These are phyloP conservation scores for Fratercula arctica DNA, from an alignment of 2,797 vertebrate genomes.

Conservation along the genomic window DNA sequence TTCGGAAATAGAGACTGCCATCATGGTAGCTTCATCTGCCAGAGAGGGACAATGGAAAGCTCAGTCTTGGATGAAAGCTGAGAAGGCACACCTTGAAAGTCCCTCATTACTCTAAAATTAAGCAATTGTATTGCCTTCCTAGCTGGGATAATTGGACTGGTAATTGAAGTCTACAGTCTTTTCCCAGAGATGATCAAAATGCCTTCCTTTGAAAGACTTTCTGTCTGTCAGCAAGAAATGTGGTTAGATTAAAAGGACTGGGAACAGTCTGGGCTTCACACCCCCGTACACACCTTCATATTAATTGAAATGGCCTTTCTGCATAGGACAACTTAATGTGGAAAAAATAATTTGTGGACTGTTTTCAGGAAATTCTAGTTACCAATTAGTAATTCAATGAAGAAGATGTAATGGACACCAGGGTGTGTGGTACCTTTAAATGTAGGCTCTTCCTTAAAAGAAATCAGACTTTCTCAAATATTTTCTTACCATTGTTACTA, in stretches of 20 bases:
- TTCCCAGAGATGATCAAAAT: constrained; percentile 57
- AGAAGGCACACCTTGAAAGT: constrained; percentile 30
- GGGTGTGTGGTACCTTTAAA: background rate
- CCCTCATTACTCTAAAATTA: constrained; percentile 56
- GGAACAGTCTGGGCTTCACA: constrained; percentile 56
- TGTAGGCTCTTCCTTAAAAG: background rate
- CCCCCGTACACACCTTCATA: background rate
- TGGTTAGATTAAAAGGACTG: constrained; percentile 68
- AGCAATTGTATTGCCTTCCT: constrained; percentile 45
- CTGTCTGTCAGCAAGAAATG: constrained; percentile 42
- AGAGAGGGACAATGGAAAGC: background rate
- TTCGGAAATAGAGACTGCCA: background rate
- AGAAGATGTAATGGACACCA: background rate
- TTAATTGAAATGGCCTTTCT: constrained; percentile 57
- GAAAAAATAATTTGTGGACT: constrained; percentile 55
- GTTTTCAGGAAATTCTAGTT: constrained; percentile 58
- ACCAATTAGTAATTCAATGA: background rate
- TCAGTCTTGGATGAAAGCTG: constrained; percentile 13
- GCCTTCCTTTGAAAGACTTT: constrained; percentile 44
- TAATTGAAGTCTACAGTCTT: constrained; percentile 62
- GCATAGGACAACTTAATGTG: constrained; percentile 27
- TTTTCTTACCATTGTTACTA: background rate
- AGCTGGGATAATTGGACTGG: constrained; percentile 50
- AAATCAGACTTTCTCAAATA: background rate
- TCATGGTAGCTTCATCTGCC: background rate